A percentile compares a stretch with the other conserved stretches of the same genome.
phyloP scores from a whole-genome alignment of 2,888 invertebrate species.

The Amaurobius ferox region DNA sequence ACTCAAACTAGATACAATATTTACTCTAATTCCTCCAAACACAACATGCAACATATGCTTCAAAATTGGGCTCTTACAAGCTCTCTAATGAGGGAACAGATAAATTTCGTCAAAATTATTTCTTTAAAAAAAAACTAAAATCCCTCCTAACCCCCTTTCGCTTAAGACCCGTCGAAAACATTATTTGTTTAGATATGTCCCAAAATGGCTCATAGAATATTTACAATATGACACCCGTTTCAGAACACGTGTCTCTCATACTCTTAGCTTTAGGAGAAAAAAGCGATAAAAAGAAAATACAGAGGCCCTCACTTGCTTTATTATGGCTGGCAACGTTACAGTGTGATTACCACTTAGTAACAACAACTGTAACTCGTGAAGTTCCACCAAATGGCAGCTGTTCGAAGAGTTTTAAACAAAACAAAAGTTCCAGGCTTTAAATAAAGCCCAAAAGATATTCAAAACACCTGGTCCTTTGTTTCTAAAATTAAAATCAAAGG shows the following conservation, averaged over 20 bases:
- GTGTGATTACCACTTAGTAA: conserved; percentile 58
- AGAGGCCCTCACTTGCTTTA: conserved; percentile 26
- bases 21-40: too few species aligned
- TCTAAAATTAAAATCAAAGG: too few species aligned
- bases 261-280: background rate
- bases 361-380: conserved; percentile 53
- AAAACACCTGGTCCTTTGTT: conserved; percentile 51
- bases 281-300: conserved; percentile 14
- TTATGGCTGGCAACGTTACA: conserved; percentile 67
- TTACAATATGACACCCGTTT: conserved; percentile 51
- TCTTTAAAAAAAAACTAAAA: background rate
- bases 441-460: conserved; percentile 29
- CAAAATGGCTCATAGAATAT: conserved; percentile 54
- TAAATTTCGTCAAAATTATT: background rate
- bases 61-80: too few species aligned
- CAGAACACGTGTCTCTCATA: conserved; percentile 43
- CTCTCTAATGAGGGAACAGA: background rate
- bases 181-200: conserved; percentile 51
- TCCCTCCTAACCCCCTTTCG: background rate
- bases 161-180: conserved; percentile 16
- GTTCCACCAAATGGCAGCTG: conserved; percentile 48
- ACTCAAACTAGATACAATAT: too few species aligned
- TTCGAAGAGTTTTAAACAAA: conserved; percentile 29
- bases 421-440: conserved; percentile 20
- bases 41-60: too few species aligned